These are phyloP conservation scores for Eugnorisma glareosa DNA, from an alignment of 2,888 invertebrate species.

Conservation along the genomic window DNA sequence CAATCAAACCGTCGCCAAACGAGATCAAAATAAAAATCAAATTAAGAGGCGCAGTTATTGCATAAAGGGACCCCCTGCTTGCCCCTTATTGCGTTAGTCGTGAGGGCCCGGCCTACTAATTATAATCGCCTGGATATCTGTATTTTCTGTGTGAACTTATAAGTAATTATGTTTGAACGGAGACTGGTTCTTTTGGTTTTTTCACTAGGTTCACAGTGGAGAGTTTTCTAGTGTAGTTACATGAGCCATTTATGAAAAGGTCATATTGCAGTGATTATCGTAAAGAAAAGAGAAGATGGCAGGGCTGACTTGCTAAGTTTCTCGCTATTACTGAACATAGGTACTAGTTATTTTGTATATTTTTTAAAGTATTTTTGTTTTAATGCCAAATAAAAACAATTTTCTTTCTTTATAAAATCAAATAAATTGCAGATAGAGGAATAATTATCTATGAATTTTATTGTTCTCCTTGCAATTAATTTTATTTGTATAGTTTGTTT, in stretches of 20 bases:
- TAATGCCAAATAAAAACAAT: too few species aligned
- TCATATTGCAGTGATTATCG: background rate
- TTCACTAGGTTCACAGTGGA: background rate
- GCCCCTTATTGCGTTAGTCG: conserved; percentile 71
- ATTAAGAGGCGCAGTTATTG: conserved; percentile 79
- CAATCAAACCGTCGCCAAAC: conserved; percentile 81
- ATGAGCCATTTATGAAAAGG: background rate
- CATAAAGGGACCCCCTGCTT: conserved; percentile 72
- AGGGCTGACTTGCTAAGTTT: background rate
- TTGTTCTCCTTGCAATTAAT: background rate
- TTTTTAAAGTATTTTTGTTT: too few species aligned
- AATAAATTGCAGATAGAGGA: background rate
- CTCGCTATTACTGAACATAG: background rate
- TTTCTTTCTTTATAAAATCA: too few species aligned
- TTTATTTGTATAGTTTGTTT: background rate
- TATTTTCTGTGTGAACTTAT: conserved; percentile 65
- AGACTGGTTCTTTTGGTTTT: background rate
- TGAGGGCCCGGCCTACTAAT: conserved; percentile 71
- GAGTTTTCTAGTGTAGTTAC: background rate
- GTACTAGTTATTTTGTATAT: too few species aligned
- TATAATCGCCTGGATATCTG: conserved; percentile 74
- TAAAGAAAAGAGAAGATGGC: background rate
- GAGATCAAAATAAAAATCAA: conserved; percentile 88
- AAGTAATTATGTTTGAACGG: conserved; percentile 39
- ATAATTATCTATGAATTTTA: background rate